Conservation (phyloP, 1,140 invertebrate species). For the Portunus trituberculatus region DNA sequence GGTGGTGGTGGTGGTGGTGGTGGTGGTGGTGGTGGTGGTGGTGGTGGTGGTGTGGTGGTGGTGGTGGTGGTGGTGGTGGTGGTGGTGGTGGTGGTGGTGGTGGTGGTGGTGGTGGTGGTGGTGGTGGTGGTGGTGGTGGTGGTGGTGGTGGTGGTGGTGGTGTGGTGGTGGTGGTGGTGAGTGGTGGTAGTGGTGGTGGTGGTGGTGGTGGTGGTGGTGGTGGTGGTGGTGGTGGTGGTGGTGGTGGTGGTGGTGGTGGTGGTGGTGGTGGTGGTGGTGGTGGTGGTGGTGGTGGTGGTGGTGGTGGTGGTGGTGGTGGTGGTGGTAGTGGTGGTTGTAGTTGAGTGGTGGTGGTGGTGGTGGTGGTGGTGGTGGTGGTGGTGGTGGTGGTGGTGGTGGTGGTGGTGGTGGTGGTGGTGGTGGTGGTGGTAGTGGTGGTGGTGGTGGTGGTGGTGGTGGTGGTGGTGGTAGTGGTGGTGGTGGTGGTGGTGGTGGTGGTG, state of each 20-base stretch:
- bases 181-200: too few relatives aligned
- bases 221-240: too few relatives aligned
- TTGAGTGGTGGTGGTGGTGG: too few relatives aligned
- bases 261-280: too few relatives aligned
- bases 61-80: constrained; percentile 14
- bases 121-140: neutral
- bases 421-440: neutral
- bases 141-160: too few relatives aligned
- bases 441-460: neutral
- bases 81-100: neutral
- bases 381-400: neutral
- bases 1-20: neutral
- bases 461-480: neutral
- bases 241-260: too few relatives aligned
- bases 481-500: neutral
- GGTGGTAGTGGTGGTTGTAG: neutral
- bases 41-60: too few relatives aligned
- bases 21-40: neutral
- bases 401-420: neutral
- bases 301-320: neutral
- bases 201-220: too few relatives aligned
- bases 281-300: neutral
- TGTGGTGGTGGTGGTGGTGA: too few relatives aligned
- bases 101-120: neutral
- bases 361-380: neutral